Evolutionary conservation across 2,888 invertebrate genomes (phyloP), one percentile per base, ranked within the genome.

Genomic region (Papilio demoleus): DNA sequence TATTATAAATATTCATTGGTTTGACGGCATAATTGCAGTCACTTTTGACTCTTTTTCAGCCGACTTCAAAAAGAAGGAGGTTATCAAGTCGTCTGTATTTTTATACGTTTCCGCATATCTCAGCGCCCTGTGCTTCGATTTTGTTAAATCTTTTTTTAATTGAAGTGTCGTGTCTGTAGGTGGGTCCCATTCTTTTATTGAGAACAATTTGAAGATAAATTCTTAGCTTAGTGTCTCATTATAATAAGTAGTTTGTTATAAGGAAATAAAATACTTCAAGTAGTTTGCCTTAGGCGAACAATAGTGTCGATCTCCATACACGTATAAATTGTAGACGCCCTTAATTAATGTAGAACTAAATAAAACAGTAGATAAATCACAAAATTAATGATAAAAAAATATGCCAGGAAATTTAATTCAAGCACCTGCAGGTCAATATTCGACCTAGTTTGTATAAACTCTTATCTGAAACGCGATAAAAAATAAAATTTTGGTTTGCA

Each of bases 1-100:
- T 50, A 70, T 70, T 65, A 71, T 68, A 67, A 71, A 71, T 70
- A 66, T 63, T 69, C 67, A 72, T 71, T 65, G 36, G 53, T 42
- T 42, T 36, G 58, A 27, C 63, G 47, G 61, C 40, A 22, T 61
- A 61, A 56, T 17, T 65, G 19, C 31, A 31, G 22, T 53, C 22
- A 59, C 22, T 59, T 47, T 58, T 24, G 56, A 47, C 36, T 17
- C n/a, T 53, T 59, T 66, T 66, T 31, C 36, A 19, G 1, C 14
- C 12, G 17, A 5, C 11, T 38, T 56, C 40, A 56, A 66, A 66
- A 31, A 31, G 31, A 31, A 4, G 31, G 31, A 31, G 4, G 3
- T 31, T 31, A 4, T 31, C 6, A 31, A 31, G 6, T 3, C 31
- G 31, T 31, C 31, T 3, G 31, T 31, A 31, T 31, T 31, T n/a